Percentiles rank a stretch among this genome's conserved stretches.
These are phyloP conservation scores for Brachypalpus laphriformis DNA, from an alignment of 2,888 invertebrate species.

Conservation along the genomic window DNA sequence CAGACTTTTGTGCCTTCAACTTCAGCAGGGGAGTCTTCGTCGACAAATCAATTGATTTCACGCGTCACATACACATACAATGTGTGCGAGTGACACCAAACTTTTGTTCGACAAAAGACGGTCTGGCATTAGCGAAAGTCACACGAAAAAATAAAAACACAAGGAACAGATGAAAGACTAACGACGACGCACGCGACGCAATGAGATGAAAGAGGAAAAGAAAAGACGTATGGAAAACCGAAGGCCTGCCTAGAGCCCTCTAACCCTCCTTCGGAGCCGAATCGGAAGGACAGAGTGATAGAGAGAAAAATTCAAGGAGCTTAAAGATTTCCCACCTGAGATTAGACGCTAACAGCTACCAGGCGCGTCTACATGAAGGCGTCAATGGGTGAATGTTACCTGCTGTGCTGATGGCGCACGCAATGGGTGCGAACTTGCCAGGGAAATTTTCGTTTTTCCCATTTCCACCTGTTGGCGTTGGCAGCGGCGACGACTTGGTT, in stretches of 20 bases:
- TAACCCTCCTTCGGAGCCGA: not conserved
- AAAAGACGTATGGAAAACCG: conserved; percentile 31
- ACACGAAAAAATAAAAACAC: conserved; percentile 10
- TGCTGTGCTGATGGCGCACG: conserved; percentile 49
- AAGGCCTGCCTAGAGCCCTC: conserved; percentile 32
- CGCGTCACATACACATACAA: conserved; percentile 7
- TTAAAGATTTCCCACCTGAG: conserved; percentile 63
- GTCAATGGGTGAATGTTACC: conserved; percentile 62
- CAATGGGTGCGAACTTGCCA: conserved; percentile 58
- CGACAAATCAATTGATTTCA: conserved; percentile 62
- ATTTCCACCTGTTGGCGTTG: conserved; percentile 63
- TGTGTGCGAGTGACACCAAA: conserved; percentile 37
- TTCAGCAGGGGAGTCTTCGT: not conserved
- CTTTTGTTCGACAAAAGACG: conserved; percentile 16
- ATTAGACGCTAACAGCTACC: conserved; percentile 58
- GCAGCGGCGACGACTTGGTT: conserved; percentile 1
- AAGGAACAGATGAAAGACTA: conserved; percentile 1
- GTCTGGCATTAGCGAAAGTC: conserved; percentile 26
- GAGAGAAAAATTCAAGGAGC: conserved; percentile 54
- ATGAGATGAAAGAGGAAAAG: not conserved
- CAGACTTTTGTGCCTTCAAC: not conserved
- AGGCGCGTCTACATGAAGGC: conserved; percentile 54
- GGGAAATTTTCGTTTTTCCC: conserved; percentile 46
- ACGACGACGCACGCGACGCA: conserved; percentile 28
- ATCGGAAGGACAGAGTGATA: not conserved